phyloP scores from a whole-genome alignment of 2,797 vertebrate genomes.

The Pseudochirops corinnae region DNA sequence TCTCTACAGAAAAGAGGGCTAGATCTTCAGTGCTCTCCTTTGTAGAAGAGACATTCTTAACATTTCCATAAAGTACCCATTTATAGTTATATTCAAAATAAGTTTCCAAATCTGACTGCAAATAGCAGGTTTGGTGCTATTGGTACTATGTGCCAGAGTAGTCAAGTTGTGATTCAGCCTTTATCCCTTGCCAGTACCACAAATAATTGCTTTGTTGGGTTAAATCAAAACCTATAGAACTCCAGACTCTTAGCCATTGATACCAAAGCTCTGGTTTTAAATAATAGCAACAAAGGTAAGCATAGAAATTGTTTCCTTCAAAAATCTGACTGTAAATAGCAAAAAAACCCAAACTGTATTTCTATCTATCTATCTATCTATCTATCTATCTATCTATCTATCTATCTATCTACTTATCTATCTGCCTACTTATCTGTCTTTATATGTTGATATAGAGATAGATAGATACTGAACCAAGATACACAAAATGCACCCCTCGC shows the following conservation, averaged over 20 bases:
- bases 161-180: background rate
- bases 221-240: background rate
- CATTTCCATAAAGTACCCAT: background rate
- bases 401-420: too few species aligned
- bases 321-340: background rate
- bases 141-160: background rate
- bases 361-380: too few species aligned
- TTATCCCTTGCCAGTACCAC: background rate
- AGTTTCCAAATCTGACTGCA: background rate
- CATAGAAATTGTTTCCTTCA: background rate
- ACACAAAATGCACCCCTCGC: slow-evolving; percentile 53
- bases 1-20: too few species aligned
- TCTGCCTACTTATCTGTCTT: too few species aligned
- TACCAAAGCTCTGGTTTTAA: background rate
- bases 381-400: too few species aligned
- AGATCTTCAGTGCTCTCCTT: too few species aligned
- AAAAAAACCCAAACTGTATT: too few species aligned
- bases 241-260: background rate
- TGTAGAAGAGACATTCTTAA: too few species aligned
- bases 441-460: background rate
- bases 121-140: background rate
- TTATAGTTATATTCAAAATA: background rate
- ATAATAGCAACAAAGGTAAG: background rate
- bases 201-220: background rate
- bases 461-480: slow-evolving; percentile 71